phyloP scores from a whole-genome alignment of 2,113 vertebrate genomes.

The Rhadina sibilatrix region DNA sequence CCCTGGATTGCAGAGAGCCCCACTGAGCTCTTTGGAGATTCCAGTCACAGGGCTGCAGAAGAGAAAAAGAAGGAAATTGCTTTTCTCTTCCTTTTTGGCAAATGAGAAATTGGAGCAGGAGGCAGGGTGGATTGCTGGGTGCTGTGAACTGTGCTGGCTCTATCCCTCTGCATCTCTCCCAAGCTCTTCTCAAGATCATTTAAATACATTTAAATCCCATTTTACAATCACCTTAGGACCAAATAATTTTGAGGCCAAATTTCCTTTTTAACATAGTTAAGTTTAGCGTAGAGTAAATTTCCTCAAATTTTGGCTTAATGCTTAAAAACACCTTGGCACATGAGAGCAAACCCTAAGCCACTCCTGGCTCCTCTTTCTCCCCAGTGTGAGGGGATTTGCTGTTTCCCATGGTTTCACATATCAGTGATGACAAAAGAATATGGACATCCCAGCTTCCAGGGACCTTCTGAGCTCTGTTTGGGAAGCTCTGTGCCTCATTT shows the following conservation, averaged over 20 bases:
- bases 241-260: slow-evolving; percentile 8
- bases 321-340: slow-evolving; percentile 44
- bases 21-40: neutral
- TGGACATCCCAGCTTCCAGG: neutral
- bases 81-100: slow-evolving; percentile 24
- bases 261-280: slow-evolving; percentile 11
- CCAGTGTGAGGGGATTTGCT: neutral
- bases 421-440: neutral
- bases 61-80: neutral
- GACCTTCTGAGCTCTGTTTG: neutral
- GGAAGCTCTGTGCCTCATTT: neutral
- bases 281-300: neutral
- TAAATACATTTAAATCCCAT: slow-evolving; percentile 19
- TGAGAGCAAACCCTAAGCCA: neutral
- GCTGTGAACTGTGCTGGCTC: slow-evolving; percentile 20
- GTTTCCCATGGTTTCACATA: neutral
- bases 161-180: neutral
- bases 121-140: slow-evolving; percentile 13
- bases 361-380: neutral
- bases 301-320: neutral
- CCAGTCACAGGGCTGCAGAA: neutral
- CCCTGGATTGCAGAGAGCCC: neutral
- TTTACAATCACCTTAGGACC: slow-evolving; percentile 5
- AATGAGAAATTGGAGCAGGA: neutral
- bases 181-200: neutral